Conservation (phyloP, 2,113 vertebrate genomes). For the Platycercus adscitus region DNA sequence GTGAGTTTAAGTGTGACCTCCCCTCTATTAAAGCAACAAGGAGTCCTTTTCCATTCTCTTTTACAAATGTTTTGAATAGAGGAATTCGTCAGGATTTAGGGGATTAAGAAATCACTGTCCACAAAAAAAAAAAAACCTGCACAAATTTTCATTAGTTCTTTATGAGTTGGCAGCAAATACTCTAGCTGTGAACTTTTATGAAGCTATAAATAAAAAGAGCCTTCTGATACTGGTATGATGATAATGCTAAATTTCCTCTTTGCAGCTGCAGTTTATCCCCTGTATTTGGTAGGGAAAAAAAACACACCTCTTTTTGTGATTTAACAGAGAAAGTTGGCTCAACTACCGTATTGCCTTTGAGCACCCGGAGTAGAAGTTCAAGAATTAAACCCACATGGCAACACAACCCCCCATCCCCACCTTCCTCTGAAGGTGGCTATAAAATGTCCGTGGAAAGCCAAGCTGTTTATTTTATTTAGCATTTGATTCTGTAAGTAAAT, state of each 20-base stretch:
- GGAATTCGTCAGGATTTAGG: constrained; percentile 74
- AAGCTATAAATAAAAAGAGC: constrained; percentile 82
- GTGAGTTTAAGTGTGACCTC: constrained; percentile 19
- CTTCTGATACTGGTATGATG: constrained; percentile 80
- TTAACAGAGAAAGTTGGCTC: constrained; percentile 75
- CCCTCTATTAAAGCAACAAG: constrained; percentile 33
- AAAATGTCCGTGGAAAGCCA: constrained; percentile 76
- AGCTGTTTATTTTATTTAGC: constrained; percentile 79
- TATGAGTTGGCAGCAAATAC: constrained; percentile 78
- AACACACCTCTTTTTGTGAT: constrained; percentile 50
- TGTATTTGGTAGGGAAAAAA: constrained; percentile 68
- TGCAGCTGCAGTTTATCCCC: constrained; percentile 79
- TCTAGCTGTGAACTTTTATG: constrained; percentile 81
- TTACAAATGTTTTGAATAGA: constrained; percentile 70
- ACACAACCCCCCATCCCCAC: constrained; percentile 60
- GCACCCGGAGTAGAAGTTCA: constrained; percentile 69
- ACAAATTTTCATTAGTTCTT: constrained; percentile 80
- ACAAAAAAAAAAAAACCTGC: constrained; percentile 45
- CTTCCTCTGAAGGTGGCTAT: constrained; percentile 76
- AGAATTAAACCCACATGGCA: constrained; percentile 82
- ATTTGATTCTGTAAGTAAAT: constrained; percentile 76
- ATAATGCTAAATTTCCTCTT: constrained; percentile 86
- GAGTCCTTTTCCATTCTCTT: constrained; percentile 29
- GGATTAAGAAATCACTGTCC: constrained; percentile 76
- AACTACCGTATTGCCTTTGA: constrained; percentile 75